Conservation (phyloP, 2,888 invertebrate genomes). For the Galerucella calmariensis region DNA sequence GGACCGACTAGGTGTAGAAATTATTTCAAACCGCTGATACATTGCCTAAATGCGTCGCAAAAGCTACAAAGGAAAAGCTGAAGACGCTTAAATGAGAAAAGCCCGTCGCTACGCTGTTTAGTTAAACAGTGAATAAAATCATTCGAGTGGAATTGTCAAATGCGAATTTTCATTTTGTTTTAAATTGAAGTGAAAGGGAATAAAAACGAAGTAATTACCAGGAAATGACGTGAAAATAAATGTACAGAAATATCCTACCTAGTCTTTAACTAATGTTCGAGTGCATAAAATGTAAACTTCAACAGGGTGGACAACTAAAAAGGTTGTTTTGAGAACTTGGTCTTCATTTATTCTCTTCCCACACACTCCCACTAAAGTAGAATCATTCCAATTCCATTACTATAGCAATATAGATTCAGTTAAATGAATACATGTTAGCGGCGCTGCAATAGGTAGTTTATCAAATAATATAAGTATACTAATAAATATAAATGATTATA, state of each 20-base stretch:
- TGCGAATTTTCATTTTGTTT: constrained; percentile 39
- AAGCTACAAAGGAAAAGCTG: not conserved
- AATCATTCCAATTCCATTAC: no score
- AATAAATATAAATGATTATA: no score
- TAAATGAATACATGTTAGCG: no score
- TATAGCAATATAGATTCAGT: no score
- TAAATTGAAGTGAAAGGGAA: constrained; percentile 29
- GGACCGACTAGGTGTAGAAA: not conserved
- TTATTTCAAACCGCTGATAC: not conserved
- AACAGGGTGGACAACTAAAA: no score
- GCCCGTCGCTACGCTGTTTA: constrained; percentile 21
- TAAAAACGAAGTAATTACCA: constrained; percentile 40
- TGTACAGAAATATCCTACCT: constrained; percentile 8
- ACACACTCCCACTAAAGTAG: no score
- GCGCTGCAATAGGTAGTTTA: no score
- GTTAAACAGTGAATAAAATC: constrained; percentile 31
- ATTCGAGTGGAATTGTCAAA: constrained; percentile 35
- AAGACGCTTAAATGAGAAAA: constrained; percentile 27
- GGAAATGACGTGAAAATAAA: constrained; percentile 34
- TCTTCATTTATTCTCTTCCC: no score
- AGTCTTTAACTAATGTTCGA: no score
- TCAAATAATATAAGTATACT: no score
- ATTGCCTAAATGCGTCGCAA: constrained; percentile 4
- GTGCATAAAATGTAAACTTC: no score
- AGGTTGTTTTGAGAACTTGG: no score